Base-by-base conservation (phyloP, 2,797 vertebrate species). In the Acrossocheilus wenchowensis region DNA sequence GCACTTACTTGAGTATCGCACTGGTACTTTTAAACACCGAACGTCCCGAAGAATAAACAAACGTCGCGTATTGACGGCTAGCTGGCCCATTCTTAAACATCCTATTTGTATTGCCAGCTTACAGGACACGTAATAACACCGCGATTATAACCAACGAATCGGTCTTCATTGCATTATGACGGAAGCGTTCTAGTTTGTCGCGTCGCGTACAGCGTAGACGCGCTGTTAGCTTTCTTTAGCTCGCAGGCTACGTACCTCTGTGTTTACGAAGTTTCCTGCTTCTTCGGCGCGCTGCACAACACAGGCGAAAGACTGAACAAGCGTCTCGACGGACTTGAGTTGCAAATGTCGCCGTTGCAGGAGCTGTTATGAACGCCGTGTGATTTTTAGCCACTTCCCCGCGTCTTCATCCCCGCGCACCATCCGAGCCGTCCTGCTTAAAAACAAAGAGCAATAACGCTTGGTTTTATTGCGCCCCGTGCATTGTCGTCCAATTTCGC, bases 381-480 rank as follows among this genome's bases (percentile, higher is more conserved):
- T 62, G 78, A 23, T 77, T 81, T 81, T 82, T 54, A 85, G 36
- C 34, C 64, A 87, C 85, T 89, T 89, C 88, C 62, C 73, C 23
- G 64, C 62, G 66, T 88, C 79, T 72, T 87, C 71, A 43, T 52
- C 66, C 74, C 84, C n/a, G 54, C 84, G 83, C 86, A 80, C 81
- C 91, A 92, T 91, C 91, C 89, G 91, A 90, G 71, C 89, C 89
- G 91, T 87, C 91, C 89, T 90, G 84, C 90, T 92, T 91, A 94
- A 95, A 92, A 95, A 96, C 95, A 96, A 96, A 96, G 95, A 91
- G 95, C 94, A 94, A 95, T 93, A 95, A 94, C 92, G 94, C 94
- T 93, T 92, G 91, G 92, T 93, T 94, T 96, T 93, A 93, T 94
- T 95, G 95, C 94, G 95, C 93, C 93, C 91, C 88, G 72, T 95